These are phyloP conservation scores for Heterodera carotae DNA, from an alignment of 1,140 invertebrate species.

Conservation along the genomic window DNA sequence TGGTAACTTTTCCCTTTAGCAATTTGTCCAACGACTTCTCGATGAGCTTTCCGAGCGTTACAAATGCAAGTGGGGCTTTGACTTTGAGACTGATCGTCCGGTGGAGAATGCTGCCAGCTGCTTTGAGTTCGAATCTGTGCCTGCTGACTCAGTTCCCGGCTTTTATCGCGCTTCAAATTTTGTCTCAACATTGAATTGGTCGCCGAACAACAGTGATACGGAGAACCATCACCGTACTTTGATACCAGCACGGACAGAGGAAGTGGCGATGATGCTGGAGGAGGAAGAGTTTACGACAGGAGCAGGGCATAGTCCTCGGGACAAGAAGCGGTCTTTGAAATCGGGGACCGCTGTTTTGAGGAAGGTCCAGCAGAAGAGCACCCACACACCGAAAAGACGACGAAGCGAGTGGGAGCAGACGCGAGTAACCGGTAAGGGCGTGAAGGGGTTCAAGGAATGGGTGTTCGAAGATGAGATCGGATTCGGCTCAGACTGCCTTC, in stretches of 20 bases:
- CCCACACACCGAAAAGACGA: background rate
- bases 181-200: background rate
- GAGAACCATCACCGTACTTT: background rate
- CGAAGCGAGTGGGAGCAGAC: background rate
- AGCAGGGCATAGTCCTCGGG: background rate
- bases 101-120: slow-evolving; percentile 2
- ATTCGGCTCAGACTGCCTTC: too few relatives aligned
- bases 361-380: background rate
- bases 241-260: background rate
- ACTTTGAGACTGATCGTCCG: slow-evolving; percentile 19
- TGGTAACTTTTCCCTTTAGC: background rate
- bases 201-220: background rate
- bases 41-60: slow-evolving; percentile 21
- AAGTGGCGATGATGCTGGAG: background rate
- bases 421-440: background rate
- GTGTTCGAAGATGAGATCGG: too few relatives aligned
- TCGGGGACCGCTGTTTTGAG: background rate
- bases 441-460: too few relatives aligned
- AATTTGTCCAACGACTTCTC: slow-evolving; percentile 23
- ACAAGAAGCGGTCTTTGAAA: background rate
- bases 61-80: slow-evolving; percentile 25
- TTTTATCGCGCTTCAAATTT: slow-evolving; percentile 19
- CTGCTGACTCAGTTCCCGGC: slow-evolving; percentile 16
- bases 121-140: slow-evolving; percentile 13
- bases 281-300: background rate